These are phyloP conservation scores for Lordiphosa andalusiaca DNA, from an alignment of 2,888 invertebrate species.

Conservation along the genomic window DNA sequence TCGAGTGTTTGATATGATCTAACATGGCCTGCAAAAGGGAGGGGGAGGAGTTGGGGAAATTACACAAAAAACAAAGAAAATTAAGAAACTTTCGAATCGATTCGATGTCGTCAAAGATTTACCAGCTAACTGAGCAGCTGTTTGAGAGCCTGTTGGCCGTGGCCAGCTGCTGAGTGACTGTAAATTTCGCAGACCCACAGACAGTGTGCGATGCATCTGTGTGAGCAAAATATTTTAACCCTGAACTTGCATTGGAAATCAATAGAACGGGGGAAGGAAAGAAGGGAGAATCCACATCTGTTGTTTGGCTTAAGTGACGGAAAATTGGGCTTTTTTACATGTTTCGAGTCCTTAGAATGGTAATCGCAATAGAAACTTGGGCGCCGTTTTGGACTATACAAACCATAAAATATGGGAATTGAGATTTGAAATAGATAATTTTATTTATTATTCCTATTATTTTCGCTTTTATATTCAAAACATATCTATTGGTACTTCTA, in stretches of 20 bases:
- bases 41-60: no score
- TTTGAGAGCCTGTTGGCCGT: constrained; percentile 17
- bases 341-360: no score
- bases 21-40: constrained; percentile 90
- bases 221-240: constrained; percentile 4
- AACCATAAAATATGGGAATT: no score
- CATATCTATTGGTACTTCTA: no score
- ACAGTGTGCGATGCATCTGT: constrained; percentile 8
- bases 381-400: no score
- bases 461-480: no score
- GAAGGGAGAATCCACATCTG: background rate
- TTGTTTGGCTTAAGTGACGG: background rate
- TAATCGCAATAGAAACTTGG: no score
- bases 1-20: constrained; percentile 98
- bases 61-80: no score
- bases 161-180: constrained; percentile 44
- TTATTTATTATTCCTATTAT: no score
- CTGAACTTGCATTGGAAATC: constrained; percentile 58
- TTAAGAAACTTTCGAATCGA: constrained; percentile 3
- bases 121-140: constrained; percentile 61
- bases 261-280: constrained; percentile 26
- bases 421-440: no score
- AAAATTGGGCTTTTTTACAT: no score
- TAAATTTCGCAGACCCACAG: constrained; percentile 49
- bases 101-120: constrained; percentile 34